Evolutionary conservation across 1,140 invertebrate species (phyloP).

Genomic region (Zaprionus africanus): DNA sequence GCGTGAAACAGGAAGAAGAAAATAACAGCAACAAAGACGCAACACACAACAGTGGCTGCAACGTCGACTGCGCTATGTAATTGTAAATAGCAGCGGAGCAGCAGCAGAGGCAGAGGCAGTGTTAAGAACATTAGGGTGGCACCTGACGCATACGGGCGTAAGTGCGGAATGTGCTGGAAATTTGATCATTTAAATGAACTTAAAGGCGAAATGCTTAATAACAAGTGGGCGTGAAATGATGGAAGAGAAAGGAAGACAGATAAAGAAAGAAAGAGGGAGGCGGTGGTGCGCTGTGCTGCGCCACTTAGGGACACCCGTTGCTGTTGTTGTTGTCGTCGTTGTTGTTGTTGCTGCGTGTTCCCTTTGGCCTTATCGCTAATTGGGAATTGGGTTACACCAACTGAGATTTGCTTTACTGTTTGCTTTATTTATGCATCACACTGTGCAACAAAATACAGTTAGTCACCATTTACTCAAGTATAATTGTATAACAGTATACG

Average conservation of each 20-base stretch:
- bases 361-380: slow-evolving; percentile 18
- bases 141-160: slow-evolving; percentile 7
- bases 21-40: slow-evolving; percentile 42
- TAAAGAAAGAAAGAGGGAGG: neutral
- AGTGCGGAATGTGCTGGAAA: slow-evolving; percentile 26
- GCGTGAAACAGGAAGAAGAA: slow-evolving; percentile 49
- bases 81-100: slow-evolving; percentile 50
- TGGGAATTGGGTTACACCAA: slow-evolving; percentile 33
- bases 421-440: too few relatives aligned
- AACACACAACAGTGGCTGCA: slow-evolving; percentile 35
- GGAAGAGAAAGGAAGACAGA: neutral
- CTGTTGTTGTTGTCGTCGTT: neutral
- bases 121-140: slow-evolving; percentile 55
- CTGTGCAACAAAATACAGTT: too few relatives aligned
- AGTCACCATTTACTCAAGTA: too few relatives aligned
- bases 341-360: neutral
- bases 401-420: neutral
- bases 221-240: neutral
- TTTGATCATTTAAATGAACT: slow-evolving; percentile 33
- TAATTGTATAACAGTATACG: too few relatives aligned
- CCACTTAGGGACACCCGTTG: neutral
- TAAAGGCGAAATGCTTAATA: slow-evolving; percentile 27
- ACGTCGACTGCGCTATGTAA: slow-evolving; percentile 48
- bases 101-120: slow-evolving; percentile 13
- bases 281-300: neutral